Conservation (phyloP, 2,888 invertebrate species). For the Cecidostiba fungosa region DNA sequence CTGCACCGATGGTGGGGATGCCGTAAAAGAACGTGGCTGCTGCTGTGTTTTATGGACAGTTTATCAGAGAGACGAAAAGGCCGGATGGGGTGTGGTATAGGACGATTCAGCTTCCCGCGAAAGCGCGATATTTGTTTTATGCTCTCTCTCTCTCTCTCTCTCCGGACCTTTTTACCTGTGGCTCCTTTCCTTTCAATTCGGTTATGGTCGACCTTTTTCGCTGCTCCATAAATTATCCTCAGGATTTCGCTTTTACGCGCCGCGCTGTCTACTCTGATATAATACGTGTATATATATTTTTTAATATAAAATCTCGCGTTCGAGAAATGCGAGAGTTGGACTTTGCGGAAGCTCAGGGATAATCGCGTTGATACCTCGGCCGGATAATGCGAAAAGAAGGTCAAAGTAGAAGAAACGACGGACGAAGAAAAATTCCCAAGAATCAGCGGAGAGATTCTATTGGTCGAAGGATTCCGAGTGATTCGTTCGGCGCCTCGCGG, state of each 20-base stretch:
- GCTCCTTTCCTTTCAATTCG: neutral
- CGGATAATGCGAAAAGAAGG: neutral
- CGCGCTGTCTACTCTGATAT: neutral
- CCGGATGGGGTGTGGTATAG: conserved; percentile 6
- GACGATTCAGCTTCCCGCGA: conserved; percentile 33
- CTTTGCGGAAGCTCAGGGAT: neutral
- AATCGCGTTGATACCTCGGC: neutral
- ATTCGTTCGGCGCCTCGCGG: conserved; percentile 45
- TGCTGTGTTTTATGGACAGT: conserved; percentile 62
- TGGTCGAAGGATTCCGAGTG: neutral
- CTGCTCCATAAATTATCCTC: neutral
- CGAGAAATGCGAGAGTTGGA: neutral
- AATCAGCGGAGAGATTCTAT: conserved; percentile 29
- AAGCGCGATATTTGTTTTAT: conserved; percentile 51
- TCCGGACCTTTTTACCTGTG: neutral
- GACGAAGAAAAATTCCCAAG: conserved; percentile 18
- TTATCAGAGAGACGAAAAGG: conserved; percentile 53
- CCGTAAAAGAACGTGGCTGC: conserved; percentile 46
- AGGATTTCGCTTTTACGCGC: neutral
- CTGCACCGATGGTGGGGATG: neutral
- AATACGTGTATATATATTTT: neutral
- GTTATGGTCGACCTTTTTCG: neutral
- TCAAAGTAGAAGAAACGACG: neutral
- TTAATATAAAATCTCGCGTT: neutral
- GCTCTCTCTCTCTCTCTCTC: neutral